phyloP scores from a whole-genome alignment of 2,797 vertebrate genomes.

The Botia almorhae region DNA sequence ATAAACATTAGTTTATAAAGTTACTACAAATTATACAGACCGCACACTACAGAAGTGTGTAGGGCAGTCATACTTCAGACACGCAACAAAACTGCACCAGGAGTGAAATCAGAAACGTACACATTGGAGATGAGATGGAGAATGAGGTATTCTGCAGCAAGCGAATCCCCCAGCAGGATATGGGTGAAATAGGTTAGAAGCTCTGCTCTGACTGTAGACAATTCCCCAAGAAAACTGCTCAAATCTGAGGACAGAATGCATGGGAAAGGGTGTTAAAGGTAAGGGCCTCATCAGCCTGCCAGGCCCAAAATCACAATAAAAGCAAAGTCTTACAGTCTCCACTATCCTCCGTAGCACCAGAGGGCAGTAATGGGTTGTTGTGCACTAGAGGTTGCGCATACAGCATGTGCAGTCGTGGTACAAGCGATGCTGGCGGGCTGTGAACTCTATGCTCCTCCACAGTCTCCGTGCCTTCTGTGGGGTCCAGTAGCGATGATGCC shows the following conservation, averaged over 20 bases:
- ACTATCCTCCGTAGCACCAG: conserved; percentile 76
- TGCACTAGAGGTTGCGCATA: conserved; percentile 84
- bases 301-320: neutral
- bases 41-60: no score
- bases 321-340: conserved; percentile 80
- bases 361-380: conserved; percentile 91
- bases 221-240: conserved; percentile 83
- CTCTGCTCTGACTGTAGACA: conserved; percentile 87
- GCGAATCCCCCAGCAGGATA: conserved; percentile 88
- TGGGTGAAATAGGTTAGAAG: conserved; percentile 90
- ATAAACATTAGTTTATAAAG: neutral
- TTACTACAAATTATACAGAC: neutral
- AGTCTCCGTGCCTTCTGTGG: conserved; percentile 83
- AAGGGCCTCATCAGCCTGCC: neutral
- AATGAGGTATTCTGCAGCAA: conserved; percentile 94
- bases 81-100: neutral
- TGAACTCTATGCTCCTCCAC: conserved; percentile 91
- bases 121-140: conserved; percentile 95
- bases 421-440: conserved; percentile 91
- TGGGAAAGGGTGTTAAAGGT: neutral
- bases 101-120: conserved; percentile 75
- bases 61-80: neutral
- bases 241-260: conserved; percentile 76
- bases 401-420: conserved; percentile 93
- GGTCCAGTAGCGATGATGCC: conserved; percentile 75